Base-by-base conservation (phyloP, 2,113 vertebrate genomes). In the Orycteropus afer region DNA sequence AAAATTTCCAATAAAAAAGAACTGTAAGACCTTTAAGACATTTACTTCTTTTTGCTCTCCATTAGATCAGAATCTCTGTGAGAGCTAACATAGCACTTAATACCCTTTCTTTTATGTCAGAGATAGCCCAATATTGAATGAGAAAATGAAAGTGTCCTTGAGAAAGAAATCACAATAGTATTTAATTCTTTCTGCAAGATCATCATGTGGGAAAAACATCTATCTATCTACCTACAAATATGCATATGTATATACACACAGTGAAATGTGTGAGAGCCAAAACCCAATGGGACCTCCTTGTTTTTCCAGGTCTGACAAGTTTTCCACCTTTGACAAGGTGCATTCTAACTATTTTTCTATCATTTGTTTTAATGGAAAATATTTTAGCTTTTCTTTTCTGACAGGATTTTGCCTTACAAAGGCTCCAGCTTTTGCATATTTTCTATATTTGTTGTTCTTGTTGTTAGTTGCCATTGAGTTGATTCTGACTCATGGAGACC, bases 151-250 rank as follows among this genome's bases (percentile, higher is more conserved):
- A 79, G 18, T 17, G 2, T 67, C 53, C 59, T 17, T 78, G 37
- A 77, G 42, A n/a, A 34, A 83, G 59, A 81, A 61, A 71, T 13
- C 2, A 77, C 11, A 47, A 55, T 32, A 82, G 0, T 69, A 79
- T 47, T 90, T 82, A 90, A 27, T 95, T 93, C 47, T 95, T 78
- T 51, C 25, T 37, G 82, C 7, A 22, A 93, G 55, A 14, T 5
- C 17, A 91, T 23, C 6, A 55, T 37, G 5, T 82, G 13, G 18
- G 10, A 51, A 76, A 73, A 63, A 37, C 17, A 15, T 57, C 20
- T 57, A 22, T 57, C 20, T 23, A 23, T 9, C 20, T 22, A 57
- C 55, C 20, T 7, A 57, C 5, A 57, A 55, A 57, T 22, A 23
- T 22, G 9, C 7, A 57, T 22, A 57, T 22, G 23, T 22, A 22